Conservation (phyloP, 2,113 vertebrate species). For the Heliornis fulica region DNA sequence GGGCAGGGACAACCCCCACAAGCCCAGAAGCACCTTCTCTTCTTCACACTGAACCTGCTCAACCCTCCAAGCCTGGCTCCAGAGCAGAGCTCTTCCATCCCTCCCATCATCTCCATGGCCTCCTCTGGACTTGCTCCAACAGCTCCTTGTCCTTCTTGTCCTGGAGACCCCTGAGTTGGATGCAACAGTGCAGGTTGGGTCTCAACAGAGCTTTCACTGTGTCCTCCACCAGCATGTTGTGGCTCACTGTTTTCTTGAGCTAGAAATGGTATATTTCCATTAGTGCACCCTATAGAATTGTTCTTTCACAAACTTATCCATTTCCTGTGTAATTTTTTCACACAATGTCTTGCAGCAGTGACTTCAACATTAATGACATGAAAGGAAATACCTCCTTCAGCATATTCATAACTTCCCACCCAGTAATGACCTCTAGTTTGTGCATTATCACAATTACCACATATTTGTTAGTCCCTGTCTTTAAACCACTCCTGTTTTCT, state of each 20-base stretch:
- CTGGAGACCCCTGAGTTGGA: neutral
- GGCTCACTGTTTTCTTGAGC: neutral
- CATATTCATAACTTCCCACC: neutral
- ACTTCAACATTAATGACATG: neutral
- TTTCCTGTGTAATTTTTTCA: neutral
- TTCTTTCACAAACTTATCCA: neutral
- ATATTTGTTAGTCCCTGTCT: neutral
- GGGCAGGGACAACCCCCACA: neutral
- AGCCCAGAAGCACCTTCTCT: neutral
- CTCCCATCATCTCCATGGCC: rapidly evolving
- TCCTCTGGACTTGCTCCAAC: neutral
- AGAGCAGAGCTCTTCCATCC: neutral
- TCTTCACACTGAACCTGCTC: no score
- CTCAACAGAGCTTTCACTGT: neutral
- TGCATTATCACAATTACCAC: neutral
- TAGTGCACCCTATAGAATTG: neutral
- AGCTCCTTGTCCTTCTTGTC: neutral
- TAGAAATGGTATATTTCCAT: neutral
- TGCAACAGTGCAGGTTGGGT: rapidly evolving
- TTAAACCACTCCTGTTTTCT: neutral
- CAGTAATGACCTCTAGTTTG: neutral
- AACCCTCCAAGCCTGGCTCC: neutral
- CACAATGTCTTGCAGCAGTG: neutral
- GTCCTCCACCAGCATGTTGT: neutral
- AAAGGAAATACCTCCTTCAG: neutral